phyloP scores from a whole-genome alignment of 2,113 vertebrate species.

The Setophaga petechia region DNA sequence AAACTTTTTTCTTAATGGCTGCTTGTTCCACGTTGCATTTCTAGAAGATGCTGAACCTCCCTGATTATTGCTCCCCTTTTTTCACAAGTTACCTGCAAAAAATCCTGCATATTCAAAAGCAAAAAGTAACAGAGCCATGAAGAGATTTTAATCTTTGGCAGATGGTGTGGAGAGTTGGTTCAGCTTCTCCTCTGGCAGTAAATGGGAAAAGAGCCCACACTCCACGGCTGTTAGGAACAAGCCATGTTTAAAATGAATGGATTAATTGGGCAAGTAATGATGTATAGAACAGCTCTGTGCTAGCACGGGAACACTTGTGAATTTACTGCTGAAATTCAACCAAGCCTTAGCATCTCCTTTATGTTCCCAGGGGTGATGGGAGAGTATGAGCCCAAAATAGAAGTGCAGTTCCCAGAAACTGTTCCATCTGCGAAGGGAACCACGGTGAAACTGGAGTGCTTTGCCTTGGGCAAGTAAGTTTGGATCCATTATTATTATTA shows the following conservation, averaged over 20 bases:
- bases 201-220: constrained; percentile 34
- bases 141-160: constrained; percentile 46
- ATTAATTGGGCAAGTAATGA: constrained; percentile 58
- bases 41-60: background rate
- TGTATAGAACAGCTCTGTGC: background rate
- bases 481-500: background rate
- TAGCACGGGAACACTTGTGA: background rate
- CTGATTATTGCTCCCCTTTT: background rate
- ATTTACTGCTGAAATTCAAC: constrained; percentile 24
- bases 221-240: constrained; percentile 35
- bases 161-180: constrained; percentile 36
- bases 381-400: constrained; percentile 99
- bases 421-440: constrained; percentile 91
- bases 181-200: constrained; percentile 44
- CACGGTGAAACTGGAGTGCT: constrained; percentile 93
- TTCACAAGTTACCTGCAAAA: constrained; percentile 16
- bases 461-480: constrained; percentile 98
- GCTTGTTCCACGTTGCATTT: background rate
- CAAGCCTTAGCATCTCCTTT: constrained; percentile 40
- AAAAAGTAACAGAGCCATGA: background rate
- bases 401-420: constrained; percentile 94
- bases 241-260: constrained; percentile 46
- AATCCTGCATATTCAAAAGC: background rate
- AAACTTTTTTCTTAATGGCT: background rate
- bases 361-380: constrained; percentile 92